Evolutionary conservation across 2,113 vertebrate species (phyloP).

Genomic region (Genyomyrus donnyi): DNA sequence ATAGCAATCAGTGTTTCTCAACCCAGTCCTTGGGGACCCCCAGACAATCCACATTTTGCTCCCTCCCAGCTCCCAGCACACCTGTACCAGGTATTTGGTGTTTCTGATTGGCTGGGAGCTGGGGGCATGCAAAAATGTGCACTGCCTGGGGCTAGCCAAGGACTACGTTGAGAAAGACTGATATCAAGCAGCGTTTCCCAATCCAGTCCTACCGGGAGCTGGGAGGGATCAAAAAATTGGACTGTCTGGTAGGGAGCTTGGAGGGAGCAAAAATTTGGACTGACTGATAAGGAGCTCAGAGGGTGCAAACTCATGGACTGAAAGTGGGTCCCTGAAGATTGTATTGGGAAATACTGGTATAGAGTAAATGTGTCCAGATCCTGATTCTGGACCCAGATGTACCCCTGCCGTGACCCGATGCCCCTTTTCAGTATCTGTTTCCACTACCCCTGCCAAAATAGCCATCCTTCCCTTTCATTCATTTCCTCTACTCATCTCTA

Average conservation of each 20-base stretch:
- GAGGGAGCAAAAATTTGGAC: background rate
- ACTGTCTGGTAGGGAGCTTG: background rate
- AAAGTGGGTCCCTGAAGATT: background rate
- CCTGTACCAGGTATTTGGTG: background rate
- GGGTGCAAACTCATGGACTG: background rate
- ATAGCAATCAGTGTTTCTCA: background rate
- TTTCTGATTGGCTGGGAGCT: background rate
- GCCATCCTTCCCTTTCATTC: background rate
- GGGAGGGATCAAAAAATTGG: background rate
- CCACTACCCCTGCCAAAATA: background rate
- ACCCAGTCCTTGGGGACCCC: background rate
- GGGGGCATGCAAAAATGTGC: background rate
- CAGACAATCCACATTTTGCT: background rate
- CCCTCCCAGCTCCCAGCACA: background rate
- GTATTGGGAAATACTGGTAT: background rate
- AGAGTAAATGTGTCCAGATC: background rate
- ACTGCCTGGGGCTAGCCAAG: background rate
- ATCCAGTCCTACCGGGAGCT: background rate
- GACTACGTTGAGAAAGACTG: background rate
- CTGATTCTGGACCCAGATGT: background rate
- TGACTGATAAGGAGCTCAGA: background rate
- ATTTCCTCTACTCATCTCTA: background rate
- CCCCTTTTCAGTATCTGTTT: background rate
- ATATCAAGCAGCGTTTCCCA: background rate
- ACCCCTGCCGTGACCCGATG: background rate